Base-by-base conservation (phyloP, 2,888 invertebrate species). In the Hyles lineata region DNA sequence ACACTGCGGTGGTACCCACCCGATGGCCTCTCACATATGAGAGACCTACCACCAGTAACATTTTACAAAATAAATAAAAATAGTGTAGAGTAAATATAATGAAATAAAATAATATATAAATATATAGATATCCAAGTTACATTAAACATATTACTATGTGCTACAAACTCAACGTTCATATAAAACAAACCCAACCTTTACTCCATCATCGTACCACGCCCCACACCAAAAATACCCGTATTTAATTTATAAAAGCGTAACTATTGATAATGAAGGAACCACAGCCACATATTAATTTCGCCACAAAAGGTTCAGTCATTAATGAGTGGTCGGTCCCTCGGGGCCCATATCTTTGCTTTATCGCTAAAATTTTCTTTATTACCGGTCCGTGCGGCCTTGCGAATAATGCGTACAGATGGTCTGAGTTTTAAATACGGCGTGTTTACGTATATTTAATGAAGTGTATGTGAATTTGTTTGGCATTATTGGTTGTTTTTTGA, bases 351-450 rank as follows among this genome's bases (percentile, higher is more conserved):
- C 84, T 85, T 79, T 77, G 78, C 80, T 87, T 88, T 87, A 88
- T 86, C 80, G 83, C 86, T 79, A 77, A 85, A 88, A 88, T 87
- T 87, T 87, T 87, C 88, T 87, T 88, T 87, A 88, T 86, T 86
- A 81, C 85, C 78, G 35, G 11, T 21, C 60, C 23, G 72, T 74
- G 73, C 75, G 73, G 70, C 21, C 72, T 52, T 74, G 72, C 74
- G 76, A 74, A 78, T 79, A 25, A 71, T 59, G 21, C 43, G 21
- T 71, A 71, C 70, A 71, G 60, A 71, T 29, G 32, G 60, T 9
- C 21, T 43, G 35, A n/a, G 55, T n/a, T 71, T 55, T 43, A 60
- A 71, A 60, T 60, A 35, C 21, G 35, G 17, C 35, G 21, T 71
- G 35, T 71, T 35, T 43, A 71, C 15, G 52, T 23, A 21, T 43